Evolutionary conservation across 1,140 invertebrate species (phyloP), one percentile per base, ranked within the genome.

Genomic region (Tetraneura akinire): DNA sequence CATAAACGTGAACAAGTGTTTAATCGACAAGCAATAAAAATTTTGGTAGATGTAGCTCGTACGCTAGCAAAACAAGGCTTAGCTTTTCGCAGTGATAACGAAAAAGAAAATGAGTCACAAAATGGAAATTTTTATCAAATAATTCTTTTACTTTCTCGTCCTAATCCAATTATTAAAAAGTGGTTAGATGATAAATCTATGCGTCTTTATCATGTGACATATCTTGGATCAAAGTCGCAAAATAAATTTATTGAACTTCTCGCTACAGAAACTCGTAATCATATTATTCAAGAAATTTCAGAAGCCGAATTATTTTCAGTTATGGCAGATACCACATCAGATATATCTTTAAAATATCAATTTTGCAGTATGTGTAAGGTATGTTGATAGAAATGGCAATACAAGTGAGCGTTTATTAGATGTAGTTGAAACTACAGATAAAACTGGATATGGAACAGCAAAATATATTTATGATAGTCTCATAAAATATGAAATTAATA

Each of bases 231-330:
- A 23, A 32, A 53, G 13, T 76, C 73, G 8, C 53, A 76, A 55
- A 76, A 76, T 57, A 51, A 76, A 21, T 76, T 76, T 37, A 53
- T 76, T 76, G 11, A 57, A 10, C 29, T 76, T 26, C 53, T 76
- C 1, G 47, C 23, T 1, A 18, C 5, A 76, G 23, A 55, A 57
- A 53, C 29, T 16, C 8, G 21, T 26, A 10, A 60, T 13, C 11
- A 29, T 26, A 76, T 76, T 57, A 32, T 32, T 60, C 8, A n/a
- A 21, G 57, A n/a, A n/a, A n/a, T n/a, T n/a, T n/a, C n/a, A n/a
- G n/a, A n/a, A n/a, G n/a, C n/a, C n/a, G n/a, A n/a, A n/a, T n/a
- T n/a, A n/a, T n/a, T n/a, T n/a, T n/a, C n/a, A n/a, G n/a, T n/a
- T n/a, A n/a, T n/a, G n/a, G 57, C 57, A 23, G 57, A 60, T 60